Evolutionary conservation across 2,797 vertebrate species (phyloP), one percentile per base, ranked within the genome.

Genomic region (Cyclopterus lumpus): DNA sequence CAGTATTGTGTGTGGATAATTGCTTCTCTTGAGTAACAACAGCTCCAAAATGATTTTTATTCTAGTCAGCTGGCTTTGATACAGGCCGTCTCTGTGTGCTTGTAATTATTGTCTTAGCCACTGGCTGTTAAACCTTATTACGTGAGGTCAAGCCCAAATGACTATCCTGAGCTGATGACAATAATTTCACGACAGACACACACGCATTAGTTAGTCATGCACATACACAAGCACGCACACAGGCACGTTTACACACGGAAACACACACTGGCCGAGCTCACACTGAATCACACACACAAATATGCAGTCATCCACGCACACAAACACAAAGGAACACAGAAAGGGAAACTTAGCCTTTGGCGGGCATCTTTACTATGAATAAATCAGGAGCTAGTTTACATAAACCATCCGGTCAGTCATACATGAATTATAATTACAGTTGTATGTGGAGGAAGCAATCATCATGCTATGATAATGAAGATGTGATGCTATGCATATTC

Each of bases 81-180:
- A 83, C 71, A 83, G 77, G 57, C 85, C 62, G 81, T 77, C 79
- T 89, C 70, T 77, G 83, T 87, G 82, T 86, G 75, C 91, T 87
- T 88, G 86, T 87, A 92, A 92, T 92, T 91, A 92, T 86, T 91
- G 86, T 88, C 87, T 89, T 82, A 84, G 85, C 84, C 80, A 80
- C 74, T 80, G 76, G 74, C 80, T 88, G 84, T 87, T 90, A 87
- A 86, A 85, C 72, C 79, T 75, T 73, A 87, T 91, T 89, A 89
- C 70, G 36, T 87, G 74, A 90, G 89, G 86, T 93, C 89, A 88
- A 79, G 77, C 65, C 81, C 49, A 85, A 87, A 83, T 82, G 78
- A 82, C 81, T 87, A 68, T 88, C 80, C 79, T 87, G 85, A 88
- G 69, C 71, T 84, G 74, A 89, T 85, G 88, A 84, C 79, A 87